phyloP scores from a whole-genome alignment of 2,113 vertebrate genomes.

The Mesembrinibis cayennensis region DNA sequence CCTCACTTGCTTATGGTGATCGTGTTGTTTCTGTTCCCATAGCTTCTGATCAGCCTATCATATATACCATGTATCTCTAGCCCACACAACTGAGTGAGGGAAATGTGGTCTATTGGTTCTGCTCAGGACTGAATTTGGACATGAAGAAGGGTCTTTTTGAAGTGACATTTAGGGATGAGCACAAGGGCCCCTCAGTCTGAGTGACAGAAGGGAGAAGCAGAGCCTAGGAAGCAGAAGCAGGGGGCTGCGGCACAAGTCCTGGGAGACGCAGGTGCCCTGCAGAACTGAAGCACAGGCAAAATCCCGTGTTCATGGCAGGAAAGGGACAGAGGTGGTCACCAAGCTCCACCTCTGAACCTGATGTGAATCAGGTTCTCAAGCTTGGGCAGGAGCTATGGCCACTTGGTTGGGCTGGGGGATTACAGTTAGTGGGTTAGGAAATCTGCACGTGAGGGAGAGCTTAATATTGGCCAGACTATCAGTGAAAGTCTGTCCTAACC shows the following conservation, averaged over 20 bases:
- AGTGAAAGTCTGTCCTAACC: not conserved
- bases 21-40: not conserved
- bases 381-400: not conserved
- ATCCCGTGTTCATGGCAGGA: not conserved
- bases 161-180: not conserved
- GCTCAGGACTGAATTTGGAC: not conserved
- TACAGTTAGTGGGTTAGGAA: not conserved
- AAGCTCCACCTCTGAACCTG: not conserved
- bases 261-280: not conserved
- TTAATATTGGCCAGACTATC: not conserved
- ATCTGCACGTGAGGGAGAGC: not conserved
- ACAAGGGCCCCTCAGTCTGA: not conserved
- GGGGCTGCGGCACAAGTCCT: not conserved
- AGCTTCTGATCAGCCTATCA: not conserved
- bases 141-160: not conserved
- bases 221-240: not conserved
- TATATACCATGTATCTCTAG: not conserved
- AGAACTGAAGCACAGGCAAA: not conserved
- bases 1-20: not conserved
- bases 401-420: not conserved
- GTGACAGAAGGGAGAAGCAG: not conserved
- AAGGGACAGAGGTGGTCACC: not conserved
- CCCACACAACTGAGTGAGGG: not conserved
- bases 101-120: not conserved
- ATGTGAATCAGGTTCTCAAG: not conserved